Evolutionary conservation across 2,797 vertebrate species (phyloP).

Genomic region (Enteromius trimaculatus): DNA sequence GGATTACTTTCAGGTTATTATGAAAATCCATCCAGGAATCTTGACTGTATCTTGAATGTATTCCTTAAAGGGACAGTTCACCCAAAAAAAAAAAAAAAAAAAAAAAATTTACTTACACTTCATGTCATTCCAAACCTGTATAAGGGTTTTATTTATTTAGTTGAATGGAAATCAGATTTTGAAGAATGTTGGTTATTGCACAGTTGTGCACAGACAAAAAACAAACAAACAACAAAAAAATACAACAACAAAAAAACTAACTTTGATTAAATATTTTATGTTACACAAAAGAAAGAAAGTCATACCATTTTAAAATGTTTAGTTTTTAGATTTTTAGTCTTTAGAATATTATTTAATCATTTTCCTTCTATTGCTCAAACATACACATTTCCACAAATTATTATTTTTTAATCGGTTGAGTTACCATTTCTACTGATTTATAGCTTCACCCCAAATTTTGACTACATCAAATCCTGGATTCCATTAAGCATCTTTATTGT

Average conservation of each 20-base stretch:
- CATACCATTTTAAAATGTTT: background rate
- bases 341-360: background rate
- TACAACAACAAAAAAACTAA: background rate
- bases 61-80: background rate
- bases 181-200: background rate
- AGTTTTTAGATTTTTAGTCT: background rate
- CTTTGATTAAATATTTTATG: background rate
- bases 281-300: background rate
- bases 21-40: background rate
- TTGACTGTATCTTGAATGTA: background rate
- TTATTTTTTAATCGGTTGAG: conserved; percentile 26
- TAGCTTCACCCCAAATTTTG: conserved; percentile 64
- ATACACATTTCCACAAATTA: background rate
- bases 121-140: background rate
- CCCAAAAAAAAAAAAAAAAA: background rate
- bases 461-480: conserved; percentile 74
- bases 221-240: background rate
- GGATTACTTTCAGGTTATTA: background rate
- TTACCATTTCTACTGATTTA: conserved; percentile 66
- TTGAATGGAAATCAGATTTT: background rate
- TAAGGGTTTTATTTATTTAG: background rate
- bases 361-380: background rate
- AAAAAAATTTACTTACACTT: background rate
- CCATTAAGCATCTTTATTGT: conserved; percentile 66
- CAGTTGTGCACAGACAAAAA: background rate